Conservation (phyloP, 2,113 vertebrate species). For the Symphodus melops region DNA sequence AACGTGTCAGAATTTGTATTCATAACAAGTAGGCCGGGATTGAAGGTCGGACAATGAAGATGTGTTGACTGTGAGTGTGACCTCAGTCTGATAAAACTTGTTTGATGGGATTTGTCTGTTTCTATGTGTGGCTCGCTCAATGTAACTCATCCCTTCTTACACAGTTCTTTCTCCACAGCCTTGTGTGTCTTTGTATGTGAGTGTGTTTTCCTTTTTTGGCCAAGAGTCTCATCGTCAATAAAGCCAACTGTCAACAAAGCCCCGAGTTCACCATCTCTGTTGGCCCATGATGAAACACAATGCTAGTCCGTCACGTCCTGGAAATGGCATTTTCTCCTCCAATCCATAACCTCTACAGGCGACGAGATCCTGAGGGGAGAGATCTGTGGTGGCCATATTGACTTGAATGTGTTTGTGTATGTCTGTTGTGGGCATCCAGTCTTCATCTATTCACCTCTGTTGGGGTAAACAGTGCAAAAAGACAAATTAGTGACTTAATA, state of each 20-base stretch:
- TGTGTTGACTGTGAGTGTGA: conserved; percentile 39
- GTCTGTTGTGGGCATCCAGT: conserved; percentile 11
- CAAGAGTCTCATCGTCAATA: conserved; percentile 27
- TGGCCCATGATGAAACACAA: conserved; percentile 38
- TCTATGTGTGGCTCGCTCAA: conserved; percentile 19
- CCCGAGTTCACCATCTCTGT: conserved; percentile 22
- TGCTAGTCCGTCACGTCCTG: conserved; percentile 31
- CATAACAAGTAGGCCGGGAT: conserved; percentile 29
- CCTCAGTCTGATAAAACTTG: conserved; percentile 38
- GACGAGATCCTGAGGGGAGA: conserved; percentile 19
- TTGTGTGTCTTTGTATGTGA: conserved; percentile 27
- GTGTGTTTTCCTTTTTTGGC: conserved; percentile 20
- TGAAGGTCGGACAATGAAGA: conserved; percentile 41
- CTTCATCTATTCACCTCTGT: conserved; percentile 14
- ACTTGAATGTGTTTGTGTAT: conserved; percentile 18
- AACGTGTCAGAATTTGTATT: conserved; percentile 3
- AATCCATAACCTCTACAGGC: conserved; percentile 52
- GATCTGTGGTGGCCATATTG: conserved; percentile 21
- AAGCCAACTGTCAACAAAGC: conserved; percentile 50
- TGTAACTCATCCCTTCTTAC: conserved; percentile 54
- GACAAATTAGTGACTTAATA: neutral
- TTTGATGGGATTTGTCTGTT: conserved; percentile 42
- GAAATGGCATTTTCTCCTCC: conserved; percentile 50
- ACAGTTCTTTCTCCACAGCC: conserved; percentile 5
- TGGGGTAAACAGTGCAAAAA: conserved; percentile 43